A percentile compares a stretch with the other conserved stretches of the same genome.
Conservation (phyloP, 2,797 vertebrate genomes). For the Enteromius radiatus region DNA sequence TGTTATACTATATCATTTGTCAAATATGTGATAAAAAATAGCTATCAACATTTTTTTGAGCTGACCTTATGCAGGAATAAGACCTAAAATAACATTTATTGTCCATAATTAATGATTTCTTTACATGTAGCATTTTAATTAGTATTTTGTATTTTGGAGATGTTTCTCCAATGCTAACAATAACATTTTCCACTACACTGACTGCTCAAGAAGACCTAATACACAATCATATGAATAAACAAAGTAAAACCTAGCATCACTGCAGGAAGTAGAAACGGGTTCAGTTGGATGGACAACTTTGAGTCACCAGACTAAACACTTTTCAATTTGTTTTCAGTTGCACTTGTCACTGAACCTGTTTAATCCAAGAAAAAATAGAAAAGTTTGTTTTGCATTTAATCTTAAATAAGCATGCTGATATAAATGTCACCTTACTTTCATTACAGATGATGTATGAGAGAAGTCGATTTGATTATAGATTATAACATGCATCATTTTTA, state of each 20-base stretch:
- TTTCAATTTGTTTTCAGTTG: background rate
- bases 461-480: conserved; percentile 11
- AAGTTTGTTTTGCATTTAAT: background rate
- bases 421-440: background rate
- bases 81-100: background rate
- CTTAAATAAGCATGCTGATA: background rate
- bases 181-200: background rate
- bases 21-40: no score
- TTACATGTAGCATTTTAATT: background rate
- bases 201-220: background rate
- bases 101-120: background rate
- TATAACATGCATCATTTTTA: background rate
- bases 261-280: background rate
- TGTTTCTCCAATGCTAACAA: background rate
- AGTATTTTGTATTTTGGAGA: background rate
- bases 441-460: background rate
- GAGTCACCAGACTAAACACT: background rate
- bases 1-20: no score
- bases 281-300: background rate
- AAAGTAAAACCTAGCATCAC: background rate
- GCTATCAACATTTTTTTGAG: background rate
- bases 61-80: background rate
- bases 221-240: background rate
- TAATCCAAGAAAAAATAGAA: background rate
- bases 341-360: background rate